Conservation (phyloP, 2,113 vertebrate genomes). For the Eidolon helvum region DNA sequence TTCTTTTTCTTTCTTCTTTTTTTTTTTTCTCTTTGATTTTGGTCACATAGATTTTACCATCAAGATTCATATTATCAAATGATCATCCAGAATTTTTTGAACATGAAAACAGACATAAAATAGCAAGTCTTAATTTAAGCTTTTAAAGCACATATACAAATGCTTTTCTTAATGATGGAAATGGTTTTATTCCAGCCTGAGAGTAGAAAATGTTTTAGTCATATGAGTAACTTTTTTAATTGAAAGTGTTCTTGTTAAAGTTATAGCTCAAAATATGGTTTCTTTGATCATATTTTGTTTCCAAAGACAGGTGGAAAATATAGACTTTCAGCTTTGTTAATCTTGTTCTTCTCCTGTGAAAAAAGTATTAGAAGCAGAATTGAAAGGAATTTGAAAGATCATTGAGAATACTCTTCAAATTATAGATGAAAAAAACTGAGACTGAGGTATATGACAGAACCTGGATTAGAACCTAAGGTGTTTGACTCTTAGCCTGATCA, state of each 20-base stretch:
- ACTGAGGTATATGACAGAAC: not conserved
- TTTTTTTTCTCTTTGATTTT: not conserved
- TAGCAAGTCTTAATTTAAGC: not conserved
- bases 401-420: slow-evolving; percentile 19
- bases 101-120: slow-evolving; percentile 16
- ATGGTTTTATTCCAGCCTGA: not conserved
- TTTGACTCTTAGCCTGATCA: not conserved
- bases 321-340: not conserved
- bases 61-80: not conserved
- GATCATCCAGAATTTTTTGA: not conserved
- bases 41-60: not conserved
- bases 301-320: not conserved
- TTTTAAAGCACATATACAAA: not conserved
- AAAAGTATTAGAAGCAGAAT: not conserved
- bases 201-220: not conserved
- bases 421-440: not conserved
- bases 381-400: not conserved
- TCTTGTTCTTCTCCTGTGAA: not conserved
- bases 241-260: not conserved
- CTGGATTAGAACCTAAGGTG: not conserved
- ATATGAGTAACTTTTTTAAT: not conserved
- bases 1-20: not conserved
- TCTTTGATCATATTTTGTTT: not conserved
- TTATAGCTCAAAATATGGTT: not conserved
- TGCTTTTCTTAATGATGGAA: not conserved